Percentiles rank a stretch among this genome's conserved stretches.
Conservation (phyloP, 2,888 invertebrate genomes). For the Ormyrus pomaceus region DNA sequence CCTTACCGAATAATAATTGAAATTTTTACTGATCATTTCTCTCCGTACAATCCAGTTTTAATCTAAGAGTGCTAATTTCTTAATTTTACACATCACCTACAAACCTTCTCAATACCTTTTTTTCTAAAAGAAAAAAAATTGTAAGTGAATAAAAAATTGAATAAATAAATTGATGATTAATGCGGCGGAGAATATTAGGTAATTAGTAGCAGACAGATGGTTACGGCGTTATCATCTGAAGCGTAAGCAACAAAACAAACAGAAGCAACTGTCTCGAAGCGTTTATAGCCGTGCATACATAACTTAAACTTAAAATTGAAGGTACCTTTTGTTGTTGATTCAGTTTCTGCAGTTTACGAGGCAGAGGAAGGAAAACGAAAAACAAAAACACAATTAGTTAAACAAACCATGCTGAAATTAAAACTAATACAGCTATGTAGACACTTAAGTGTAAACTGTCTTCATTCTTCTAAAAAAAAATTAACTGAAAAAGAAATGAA, state of each 20-base stretch:
- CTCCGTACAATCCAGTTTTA: no score
- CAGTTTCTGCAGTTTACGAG: conserved; percentile 71
- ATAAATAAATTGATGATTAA: background rate
- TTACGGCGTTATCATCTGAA: conserved; percentile 8
- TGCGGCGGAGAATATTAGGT: background rate
- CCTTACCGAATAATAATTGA: no score
- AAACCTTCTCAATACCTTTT: no score
- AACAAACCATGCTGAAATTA: conserved; percentile 63
- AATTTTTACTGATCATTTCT: no score
- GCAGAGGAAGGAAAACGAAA: conserved; percentile 65
- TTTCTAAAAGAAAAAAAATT: background rate
- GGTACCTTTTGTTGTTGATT: conserved; percentile 72
- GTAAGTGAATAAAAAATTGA: background rate
- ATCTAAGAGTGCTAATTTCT: background rate
- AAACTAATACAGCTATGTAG: conserved; percentile 43
- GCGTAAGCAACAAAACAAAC: background rate
- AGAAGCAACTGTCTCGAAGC: conserved; percentile 44
- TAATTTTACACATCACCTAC: background rate
- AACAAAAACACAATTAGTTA: conserved; percentile 70
- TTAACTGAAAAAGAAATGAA: conserved; percentile 20
- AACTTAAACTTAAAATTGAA: conserved; percentile 61
- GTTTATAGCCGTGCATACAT: conserved; percentile 53
- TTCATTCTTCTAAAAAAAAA: background rate
- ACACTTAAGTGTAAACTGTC: conserved; percentile 1
- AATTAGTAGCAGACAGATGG: background rate